Evolutionary conservation across 2,797 vertebrate genomes (phyloP), one percentile per base, ranked within the genome.

Genomic region (Centropyge bicolor): DNA sequence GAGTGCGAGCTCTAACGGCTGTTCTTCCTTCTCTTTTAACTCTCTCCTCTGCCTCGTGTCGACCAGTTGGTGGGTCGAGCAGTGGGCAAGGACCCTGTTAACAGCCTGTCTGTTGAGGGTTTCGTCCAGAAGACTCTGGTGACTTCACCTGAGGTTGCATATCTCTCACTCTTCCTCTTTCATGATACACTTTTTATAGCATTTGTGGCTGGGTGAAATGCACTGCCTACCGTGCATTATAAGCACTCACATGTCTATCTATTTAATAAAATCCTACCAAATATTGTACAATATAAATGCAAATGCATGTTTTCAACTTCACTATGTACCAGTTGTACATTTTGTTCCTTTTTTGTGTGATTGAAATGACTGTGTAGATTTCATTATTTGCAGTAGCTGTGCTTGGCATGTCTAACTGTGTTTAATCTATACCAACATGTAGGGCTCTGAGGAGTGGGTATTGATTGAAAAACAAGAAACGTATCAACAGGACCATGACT

Each of bases 381-480:
- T 79, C 38, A 70, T 87, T 86, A 64, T 86, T 70, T 91, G 67
- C 27, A 84, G 82, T 54, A 56, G 65, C 60, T 82, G 70, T 88
- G 85, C 69, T 87, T 88, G 93, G 91, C 93, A 88, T 95, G 92
- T 94, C 96, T 98, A 98, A 99, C 95, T 96, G 89, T 98, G 96
- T 97, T 96, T 96, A 96, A 97, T 99, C 96, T 96, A 96, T 96
- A 97, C 97, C 96, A 96, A 96, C 96, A 97, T 96, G 85, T 98
- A 99, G 98, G 98, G 97, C 86, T 98, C 97, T 93, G 98, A 99
- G 95, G 97, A 99, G 91, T 98, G 98, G 98, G 98, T 99, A 96
- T 97, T 99, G 95, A 96, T 99, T 97, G 97, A 99, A 94, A 98
- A 97, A 96, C 95, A 96, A 94, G 95, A 95, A 91, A 90, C 93